Conservation (phyloP, 1,140 invertebrate species). For the Atta cephalotes region DNA sequence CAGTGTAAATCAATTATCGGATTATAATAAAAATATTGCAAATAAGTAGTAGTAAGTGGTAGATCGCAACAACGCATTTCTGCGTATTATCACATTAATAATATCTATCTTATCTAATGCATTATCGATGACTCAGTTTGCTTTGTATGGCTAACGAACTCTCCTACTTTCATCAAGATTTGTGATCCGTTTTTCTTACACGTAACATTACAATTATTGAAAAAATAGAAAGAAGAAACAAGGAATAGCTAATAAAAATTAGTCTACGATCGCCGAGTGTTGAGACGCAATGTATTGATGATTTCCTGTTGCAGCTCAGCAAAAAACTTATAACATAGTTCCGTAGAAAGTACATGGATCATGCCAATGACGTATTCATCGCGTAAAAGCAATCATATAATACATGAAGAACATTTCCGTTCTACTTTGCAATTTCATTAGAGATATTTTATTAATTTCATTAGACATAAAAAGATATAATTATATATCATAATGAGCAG, state of each 20-base stretch:
- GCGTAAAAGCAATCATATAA: slow-evolving; percentile 14
- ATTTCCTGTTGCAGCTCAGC: background rate
- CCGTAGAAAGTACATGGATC: slow-evolving; percentile 45
- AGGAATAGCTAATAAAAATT: slow-evolving; percentile 26
- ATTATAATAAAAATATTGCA: background rate
- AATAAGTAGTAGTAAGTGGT: background rate
- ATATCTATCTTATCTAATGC: slow-evolving; percentile 45
- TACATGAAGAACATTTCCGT: slow-evolving; percentile 26
- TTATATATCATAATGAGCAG: slow-evolving; percentile 8
- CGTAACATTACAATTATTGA: background rate
- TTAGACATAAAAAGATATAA: background rate
- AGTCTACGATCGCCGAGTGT: background rate
- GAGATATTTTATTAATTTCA: background rate
- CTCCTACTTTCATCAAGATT: slow-evolving; percentile 22
- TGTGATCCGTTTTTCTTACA: slow-evolving; percentile 11
- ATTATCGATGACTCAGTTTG: slow-evolving; percentile 44
- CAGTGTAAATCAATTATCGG: slow-evolving; percentile 9
- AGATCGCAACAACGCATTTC: slow-evolving; percentile 11
- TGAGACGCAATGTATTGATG: background rate
- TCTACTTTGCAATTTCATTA: background rate
- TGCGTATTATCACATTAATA: slow-evolving; percentile 33
- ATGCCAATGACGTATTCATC: slow-evolving; percentile 15
- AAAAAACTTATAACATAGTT: slow-evolving; percentile 36
- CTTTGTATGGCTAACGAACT: slow-evolving; percentile 31
- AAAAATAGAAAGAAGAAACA: background rate